These are phyloP conservation scores for Antedon bifida DNA, from an alignment of 35 echinoderm and acorn worm species.

Conservation along the genomic window DNA sequence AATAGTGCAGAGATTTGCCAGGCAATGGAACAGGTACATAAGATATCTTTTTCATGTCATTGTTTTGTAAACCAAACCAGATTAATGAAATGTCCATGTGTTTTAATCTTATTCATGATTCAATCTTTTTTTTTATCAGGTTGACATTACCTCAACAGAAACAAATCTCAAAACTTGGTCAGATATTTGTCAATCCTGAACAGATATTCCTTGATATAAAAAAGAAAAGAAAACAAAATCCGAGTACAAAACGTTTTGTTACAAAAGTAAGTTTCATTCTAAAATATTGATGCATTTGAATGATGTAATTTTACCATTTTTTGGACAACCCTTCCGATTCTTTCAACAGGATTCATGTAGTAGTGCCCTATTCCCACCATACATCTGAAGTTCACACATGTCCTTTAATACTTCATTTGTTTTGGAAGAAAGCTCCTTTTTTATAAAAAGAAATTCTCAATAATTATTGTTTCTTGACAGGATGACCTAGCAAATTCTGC, in stretches of 20 bases:
- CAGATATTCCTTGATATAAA: conserved; percentile 47
- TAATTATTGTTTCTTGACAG: no score
- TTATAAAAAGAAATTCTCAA: no score
- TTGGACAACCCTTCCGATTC: no score
- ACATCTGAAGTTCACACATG: no score
- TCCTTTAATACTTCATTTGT: no score
- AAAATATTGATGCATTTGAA: neutral
- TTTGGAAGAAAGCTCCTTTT: no score
- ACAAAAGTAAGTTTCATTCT: conserved; percentile 29
- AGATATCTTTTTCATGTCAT: no score
- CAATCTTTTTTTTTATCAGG: conserved; percentile 20
- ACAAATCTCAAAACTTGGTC: conserved; percentile 48
- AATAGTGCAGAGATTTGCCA: conserved; percentile 33
- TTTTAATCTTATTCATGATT: no score
- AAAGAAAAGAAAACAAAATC: conserved; percentile 24
- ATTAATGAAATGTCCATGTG: no score
- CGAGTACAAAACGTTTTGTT: conserved; percentile 43
- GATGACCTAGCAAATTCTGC: conserved; percentile 48
- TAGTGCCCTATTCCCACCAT: no score
- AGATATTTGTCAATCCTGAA: conserved; percentile 43
- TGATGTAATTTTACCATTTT: neutral
- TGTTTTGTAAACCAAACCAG: no score
- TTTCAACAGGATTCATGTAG: no score
- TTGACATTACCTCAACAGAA: conserved; percentile 48
- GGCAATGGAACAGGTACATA: conserved; percentile 59